Base-by-base conservation (phyloP, 2,797 vertebrate species). In the Xenops minutus region DNA sequence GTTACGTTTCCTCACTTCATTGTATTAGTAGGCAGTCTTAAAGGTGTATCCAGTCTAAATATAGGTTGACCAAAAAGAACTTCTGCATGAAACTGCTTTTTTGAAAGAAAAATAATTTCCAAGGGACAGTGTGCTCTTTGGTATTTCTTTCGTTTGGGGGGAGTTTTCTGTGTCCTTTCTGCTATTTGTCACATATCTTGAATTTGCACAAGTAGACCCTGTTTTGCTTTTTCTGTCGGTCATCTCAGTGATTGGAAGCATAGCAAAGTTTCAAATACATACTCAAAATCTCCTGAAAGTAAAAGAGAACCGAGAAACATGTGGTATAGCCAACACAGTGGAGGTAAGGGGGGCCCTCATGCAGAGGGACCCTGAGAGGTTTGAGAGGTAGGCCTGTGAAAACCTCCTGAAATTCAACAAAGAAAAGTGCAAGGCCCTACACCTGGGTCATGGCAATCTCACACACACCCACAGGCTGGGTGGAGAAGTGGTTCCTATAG, bases 361-460 rank as follows among this genome's bases (percentile, higher is more conserved):
- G 19, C 27, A 37, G 0, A 56, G 23, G 14, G 6, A 37, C 4
- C 7, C 19, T 20, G 43, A 37, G 10, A 29, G 32, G 11, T 14
- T 21, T 7, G 19, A 49, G 41, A 24, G 13, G 3, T 49, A 55
- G 41, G 7, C 13, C 18, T 9, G 6, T 37, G 32, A 18, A n/a
- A 30, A 34, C 23, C 18, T 51, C 43, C 49, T 13, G 22, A 20
- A 43, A 32, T 6, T 43, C 43, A 62, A 21, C 36, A 43, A 37
- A 7, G 36, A 41, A 10, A 61, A n/a, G 15, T 36, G 9, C 15
- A 20, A 24, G 30, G 14, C 41, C 12, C 54, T 68, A 4, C 14
- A 29, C 13, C 34, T n/a, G 12, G 5, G 1, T 0, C 12, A 32
- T 6, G 6, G 22, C 13, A 43, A 24, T 29, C 22, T 41, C 41